Evolutionary conservation across 2,888 invertebrate species (phyloP).

Genomic region (Parasteatoda lunata): DNA sequence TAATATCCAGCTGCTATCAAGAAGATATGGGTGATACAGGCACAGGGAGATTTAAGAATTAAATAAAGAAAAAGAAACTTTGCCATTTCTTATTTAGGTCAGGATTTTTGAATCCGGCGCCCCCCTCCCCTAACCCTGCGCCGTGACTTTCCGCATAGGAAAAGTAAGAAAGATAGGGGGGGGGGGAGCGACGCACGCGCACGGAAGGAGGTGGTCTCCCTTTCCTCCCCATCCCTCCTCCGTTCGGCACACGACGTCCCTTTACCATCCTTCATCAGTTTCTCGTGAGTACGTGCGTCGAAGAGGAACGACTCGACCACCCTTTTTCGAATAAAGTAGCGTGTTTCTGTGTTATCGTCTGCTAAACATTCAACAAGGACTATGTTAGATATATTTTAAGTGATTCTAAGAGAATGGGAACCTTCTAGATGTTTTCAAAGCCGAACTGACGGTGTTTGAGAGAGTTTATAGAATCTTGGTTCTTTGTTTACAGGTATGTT

Average conservation of each 20-base stretch:
- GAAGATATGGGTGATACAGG: background rate
- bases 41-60: background rate
- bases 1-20: background rate
- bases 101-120: conserved; percentile 2
- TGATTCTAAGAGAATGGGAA: no score
- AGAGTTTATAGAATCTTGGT: no score
- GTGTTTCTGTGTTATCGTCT: background rate
- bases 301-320: conserved; percentile 2
- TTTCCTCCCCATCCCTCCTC: background rate
- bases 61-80: background rate
- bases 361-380: background rate
- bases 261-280: conserved; percentile 3
- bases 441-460: no score
- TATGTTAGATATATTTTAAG: no score
- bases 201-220: conserved; percentile 13
- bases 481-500: no score
- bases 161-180: background rate
- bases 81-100: background rate
- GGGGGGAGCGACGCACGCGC: background rate
- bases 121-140: background rate
- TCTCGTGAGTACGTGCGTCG: background rate
- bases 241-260: background rate
- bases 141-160: background rate
- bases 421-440: no score
- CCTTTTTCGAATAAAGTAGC: background rate